Percentiles rank a stretch among this genome's conserved stretches.
phyloP scores from a whole-genome alignment of 2,797 vertebrate genomes.

The Alectoris magna region DNA sequence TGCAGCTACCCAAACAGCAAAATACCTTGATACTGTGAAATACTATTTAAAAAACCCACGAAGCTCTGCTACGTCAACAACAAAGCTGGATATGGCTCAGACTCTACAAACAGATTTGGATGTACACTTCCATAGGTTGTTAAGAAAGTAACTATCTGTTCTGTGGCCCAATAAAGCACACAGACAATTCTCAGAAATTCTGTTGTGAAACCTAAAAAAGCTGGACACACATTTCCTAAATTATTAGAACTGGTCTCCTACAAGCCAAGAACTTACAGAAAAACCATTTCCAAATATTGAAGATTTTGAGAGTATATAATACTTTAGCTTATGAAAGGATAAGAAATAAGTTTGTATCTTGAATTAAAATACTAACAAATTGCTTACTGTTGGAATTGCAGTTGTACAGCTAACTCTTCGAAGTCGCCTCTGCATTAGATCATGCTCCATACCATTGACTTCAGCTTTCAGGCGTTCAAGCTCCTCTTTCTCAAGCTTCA shows the following conservation, averaged over 20 bases:
- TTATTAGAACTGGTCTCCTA: background rate
- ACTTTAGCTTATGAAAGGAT: background rate
- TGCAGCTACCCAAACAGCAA: background rate
- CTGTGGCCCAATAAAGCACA: background rate
- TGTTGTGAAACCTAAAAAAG: background rate
- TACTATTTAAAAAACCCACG: background rate
- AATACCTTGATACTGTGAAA: background rate
- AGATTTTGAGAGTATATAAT: background rate
- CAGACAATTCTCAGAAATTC: background rate
- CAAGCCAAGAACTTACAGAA: background rate
- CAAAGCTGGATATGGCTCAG: background rate
- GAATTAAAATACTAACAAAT: conserved; percentile 65
- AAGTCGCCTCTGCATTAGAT: conserved; percentile 95
- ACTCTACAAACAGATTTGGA: background rate
- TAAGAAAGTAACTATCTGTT: background rate
- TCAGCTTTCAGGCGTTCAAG: conserved; percentile 92
- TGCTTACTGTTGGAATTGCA: conserved; percentile 92
- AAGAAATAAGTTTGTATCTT: background rate
- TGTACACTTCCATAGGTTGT: background rate
- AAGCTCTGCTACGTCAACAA: background rate
- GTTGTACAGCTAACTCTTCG: conserved; percentile 93
- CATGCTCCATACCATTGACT: conserved; percentile 97
- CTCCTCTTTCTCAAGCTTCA: conserved; percentile 91
- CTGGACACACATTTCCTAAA: background rate
- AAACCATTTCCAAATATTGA: background rate